These are phyloP conservation scores for Harpalus rufipes DNA, from an alignment of 2,888 invertebrate species.

Conservation along the genomic window DNA sequence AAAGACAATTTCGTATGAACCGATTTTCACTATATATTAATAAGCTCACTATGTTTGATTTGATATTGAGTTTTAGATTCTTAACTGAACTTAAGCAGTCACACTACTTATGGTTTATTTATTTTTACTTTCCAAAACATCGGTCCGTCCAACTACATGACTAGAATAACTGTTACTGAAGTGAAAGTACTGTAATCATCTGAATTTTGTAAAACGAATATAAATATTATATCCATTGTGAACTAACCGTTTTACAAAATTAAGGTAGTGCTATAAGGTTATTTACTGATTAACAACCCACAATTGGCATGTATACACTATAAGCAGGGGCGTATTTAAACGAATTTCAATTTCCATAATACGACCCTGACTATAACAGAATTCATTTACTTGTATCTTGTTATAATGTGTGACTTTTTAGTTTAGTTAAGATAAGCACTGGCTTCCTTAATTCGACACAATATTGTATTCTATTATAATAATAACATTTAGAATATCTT, in stretches of 20 bases:
- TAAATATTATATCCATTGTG: slow-evolving; percentile 30
- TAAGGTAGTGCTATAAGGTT: slow-evolving; percentile 62
- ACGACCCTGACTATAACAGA: slow-evolving; percentile 41
- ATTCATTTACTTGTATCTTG: slow-evolving; percentile 63
- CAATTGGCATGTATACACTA: slow-evolving; percentile 65
- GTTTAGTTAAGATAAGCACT: slow-evolving; percentile 63
- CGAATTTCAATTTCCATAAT: slow-evolving; percentile 35
- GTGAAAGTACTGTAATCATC: slow-evolving; percentile 63
- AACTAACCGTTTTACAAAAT: slow-evolving; percentile 41
- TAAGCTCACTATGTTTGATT: slow-evolving; percentile 29
- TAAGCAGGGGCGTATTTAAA: slow-evolving; percentile 32
- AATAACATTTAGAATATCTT: slow-evolving; percentile 25
- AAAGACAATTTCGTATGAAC: slow-evolving; percentile 49
- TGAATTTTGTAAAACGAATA: slow-evolving; percentile 48
- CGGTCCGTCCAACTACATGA: slow-evolving; percentile 61
- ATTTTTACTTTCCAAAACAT: slow-evolving; percentile 35
- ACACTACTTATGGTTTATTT: slow-evolving; percentile 51
- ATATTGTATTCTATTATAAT: slow-evolving; percentile 53
- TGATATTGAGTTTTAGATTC: slow-evolving; percentile 18
- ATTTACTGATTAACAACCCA: slow-evolving; percentile 51
- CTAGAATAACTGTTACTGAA: slow-evolving; percentile 66
- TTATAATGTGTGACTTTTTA: slow-evolving; percentile 66
- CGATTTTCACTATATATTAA: slow-evolving; percentile 55
- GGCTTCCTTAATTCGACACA: slow-evolving; percentile 61
- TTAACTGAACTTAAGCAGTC: slow-evolving; percentile 61